A percentile compares a stretch with the other conserved stretches of the same genome.
phyloP scores from a whole-genome alignment of 64 coral and sea anemone species.

The Porites australiensis region DNA sequence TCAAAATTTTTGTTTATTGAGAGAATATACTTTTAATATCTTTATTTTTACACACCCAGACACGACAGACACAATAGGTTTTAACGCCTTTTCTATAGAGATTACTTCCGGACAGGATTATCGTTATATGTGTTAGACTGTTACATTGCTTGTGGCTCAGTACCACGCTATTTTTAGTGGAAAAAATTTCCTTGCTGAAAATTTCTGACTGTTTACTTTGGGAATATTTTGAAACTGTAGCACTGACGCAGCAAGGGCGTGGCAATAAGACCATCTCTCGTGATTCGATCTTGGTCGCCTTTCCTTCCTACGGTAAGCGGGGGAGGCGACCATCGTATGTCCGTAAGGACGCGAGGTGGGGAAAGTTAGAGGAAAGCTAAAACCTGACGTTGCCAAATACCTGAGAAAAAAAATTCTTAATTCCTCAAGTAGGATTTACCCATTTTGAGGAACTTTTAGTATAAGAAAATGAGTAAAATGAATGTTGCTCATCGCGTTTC shows the following conservation, averaged over 20 bases:
- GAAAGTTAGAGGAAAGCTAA: neutral
- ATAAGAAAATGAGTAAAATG: too few relatives aligned
- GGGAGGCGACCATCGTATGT: neutral
- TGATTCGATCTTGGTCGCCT: neutral
- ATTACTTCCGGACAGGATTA: too few relatives aligned
- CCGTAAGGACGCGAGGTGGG: neutral
- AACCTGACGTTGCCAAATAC: neutral
- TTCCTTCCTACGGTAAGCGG: conserved; percentile 1
- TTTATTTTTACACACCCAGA: too few relatives aligned
- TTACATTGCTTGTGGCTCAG: too few relatives aligned
- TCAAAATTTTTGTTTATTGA: too few relatives aligned
- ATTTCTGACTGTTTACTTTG: neutral
- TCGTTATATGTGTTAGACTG: too few relatives aligned
- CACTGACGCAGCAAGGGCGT: neutral
- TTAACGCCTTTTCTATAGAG: too few relatives aligned
- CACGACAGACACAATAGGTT: too few relatives aligned
- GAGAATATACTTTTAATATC: too few relatives aligned
- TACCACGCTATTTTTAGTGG: neutral
- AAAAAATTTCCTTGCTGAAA: neutral
- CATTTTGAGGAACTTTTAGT: too few relatives aligned
- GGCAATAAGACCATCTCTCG: neutral
- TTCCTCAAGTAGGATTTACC: too few relatives aligned
- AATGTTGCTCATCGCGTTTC: too few relatives aligned
- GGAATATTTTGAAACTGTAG: neutral
- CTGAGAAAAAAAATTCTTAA: neutral